Conservation (phyloP, 2,888 invertebrate species). For the Poecilus cupreus region DNA sequence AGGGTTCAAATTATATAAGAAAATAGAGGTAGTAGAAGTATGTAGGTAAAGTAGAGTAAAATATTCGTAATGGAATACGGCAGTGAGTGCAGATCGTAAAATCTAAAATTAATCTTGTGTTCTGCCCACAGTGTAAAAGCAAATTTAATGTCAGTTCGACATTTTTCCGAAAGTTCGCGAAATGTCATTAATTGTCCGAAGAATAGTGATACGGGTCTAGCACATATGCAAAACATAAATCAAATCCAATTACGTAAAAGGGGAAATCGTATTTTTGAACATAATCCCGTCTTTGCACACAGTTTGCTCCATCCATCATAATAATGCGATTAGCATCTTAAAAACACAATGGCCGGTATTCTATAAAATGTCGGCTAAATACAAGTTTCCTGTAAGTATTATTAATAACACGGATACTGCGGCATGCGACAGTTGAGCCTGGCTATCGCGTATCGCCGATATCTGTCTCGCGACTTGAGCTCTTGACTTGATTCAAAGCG, state of each 20-base stretch:
- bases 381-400: slow-evolving; percentile 22
- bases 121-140: slow-evolving; percentile 5
- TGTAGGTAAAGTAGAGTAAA: not conserved
- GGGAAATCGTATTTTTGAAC: slow-evolving; percentile 58
- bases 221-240: slow-evolving; percentile 52
- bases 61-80: slow-evolving; percentile 24
- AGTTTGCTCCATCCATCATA: slow-evolving; percentile 54
- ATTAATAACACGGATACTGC: slow-evolving; percentile 43
- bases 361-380: slow-evolving; percentile 46
- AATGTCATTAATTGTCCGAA: slow-evolving; percentile 36
- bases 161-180: not conserved
- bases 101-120: slow-evolving; percentile 27
- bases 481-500: not conserved
- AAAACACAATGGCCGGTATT: slow-evolving; percentile 56
- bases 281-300: slow-evolving; percentile 52
- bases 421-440: slow-evolving; percentile 27
- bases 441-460: slow-evolving; percentile 16
- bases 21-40: no score
- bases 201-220: slow-evolving; percentile 32
- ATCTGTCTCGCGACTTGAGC: not conserved
- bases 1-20: no score
- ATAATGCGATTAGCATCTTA: slow-evolving; percentile 56
- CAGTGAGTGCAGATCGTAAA: not conserved
- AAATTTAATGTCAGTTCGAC: not conserved
- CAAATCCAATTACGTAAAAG: slow-evolving; percentile 58